phyloP scores from a whole-genome alignment of 2,888 invertebrate species.

The Campoletis raptor region DNA sequence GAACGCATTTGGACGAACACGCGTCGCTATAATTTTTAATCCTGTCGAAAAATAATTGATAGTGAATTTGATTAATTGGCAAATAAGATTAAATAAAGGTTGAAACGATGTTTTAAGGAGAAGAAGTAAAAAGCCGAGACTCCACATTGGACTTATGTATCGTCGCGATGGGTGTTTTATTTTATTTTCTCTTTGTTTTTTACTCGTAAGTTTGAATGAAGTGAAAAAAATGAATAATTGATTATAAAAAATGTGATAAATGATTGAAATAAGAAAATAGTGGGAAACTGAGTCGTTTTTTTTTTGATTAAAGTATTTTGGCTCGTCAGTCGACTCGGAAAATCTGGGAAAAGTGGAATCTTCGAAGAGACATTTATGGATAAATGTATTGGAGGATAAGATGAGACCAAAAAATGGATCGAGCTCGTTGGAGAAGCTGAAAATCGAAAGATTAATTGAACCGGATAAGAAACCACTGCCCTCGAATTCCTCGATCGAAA shows the following conservation, averaged over 20 bases:
- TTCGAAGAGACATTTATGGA: not conserved
- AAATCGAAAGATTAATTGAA: slow-evolving; percentile 29
- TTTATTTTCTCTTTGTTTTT: slow-evolving; percentile 11
- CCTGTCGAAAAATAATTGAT: slow-evolving; percentile 20
- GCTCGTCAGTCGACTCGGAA: slow-evolving; percentile 6
- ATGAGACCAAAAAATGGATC: not conserved
- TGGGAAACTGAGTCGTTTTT: not conserved
- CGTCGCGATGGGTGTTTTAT: slow-evolving; percentile 15
- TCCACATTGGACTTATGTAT: slow-evolving; percentile 55
- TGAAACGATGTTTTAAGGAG: slow-evolving; percentile 24
- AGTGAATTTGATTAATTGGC: not conserved
- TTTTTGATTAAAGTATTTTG: slow-evolving; percentile 45
- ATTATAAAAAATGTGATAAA: not conserved
- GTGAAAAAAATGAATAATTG: no score
- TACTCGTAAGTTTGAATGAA: slow-evolving; percentile 50
- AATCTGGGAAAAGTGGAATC: not conserved
- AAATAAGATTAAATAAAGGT: slow-evolving; percentile 4
- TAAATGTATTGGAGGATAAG: not conserved
- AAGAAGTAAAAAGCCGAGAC: not conserved
- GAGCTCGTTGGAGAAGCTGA: not conserved
- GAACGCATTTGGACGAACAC: not conserved
- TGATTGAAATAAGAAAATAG: not conserved
- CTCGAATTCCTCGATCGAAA: not conserved
- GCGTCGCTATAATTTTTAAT: not conserved
- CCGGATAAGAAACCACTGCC: slow-evolving; percentile 32